These are phyloP conservation scores for Dasyurus viverrinus DNA, from an alignment of 2,113 vertebrate genomes.

Conservation along the genomic window DNA sequence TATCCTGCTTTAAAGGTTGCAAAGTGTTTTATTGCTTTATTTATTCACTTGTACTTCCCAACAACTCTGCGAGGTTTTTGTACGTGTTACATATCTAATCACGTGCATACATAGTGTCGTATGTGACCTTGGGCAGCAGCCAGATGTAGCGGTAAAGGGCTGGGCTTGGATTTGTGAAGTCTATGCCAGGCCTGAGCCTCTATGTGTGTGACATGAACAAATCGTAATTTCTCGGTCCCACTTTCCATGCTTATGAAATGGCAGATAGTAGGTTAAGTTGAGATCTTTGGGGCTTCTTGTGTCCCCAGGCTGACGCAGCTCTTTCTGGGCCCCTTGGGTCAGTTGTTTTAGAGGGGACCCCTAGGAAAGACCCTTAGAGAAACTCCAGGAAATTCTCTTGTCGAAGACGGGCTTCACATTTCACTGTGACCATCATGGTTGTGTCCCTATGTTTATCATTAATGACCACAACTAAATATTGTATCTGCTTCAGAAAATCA, in stretches of 20 bases:
- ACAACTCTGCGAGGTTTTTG: not conserved
- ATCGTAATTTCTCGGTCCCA: not conserved
- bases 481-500: slow-evolving; percentile 6
- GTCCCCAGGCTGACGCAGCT: not conserved
- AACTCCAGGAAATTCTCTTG: not conserved
- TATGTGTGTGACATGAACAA: not conserved
- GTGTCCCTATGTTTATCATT: not conserved
- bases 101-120: not conserved
- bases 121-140: not conserved
- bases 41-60: not conserved
- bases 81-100: too few species aligned
- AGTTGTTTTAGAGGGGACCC: not conserved
- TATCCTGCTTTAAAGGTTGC: not conserved
- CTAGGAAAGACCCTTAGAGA: not conserved
- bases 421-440: not conserved
- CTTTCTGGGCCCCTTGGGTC: not conserved
- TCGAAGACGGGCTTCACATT: too few species aligned
- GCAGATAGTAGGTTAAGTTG: not conserved
- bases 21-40: not conserved
- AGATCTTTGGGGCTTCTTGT: not conserved
- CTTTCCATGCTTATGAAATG: not conserved
- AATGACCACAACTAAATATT: not conserved
- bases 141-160: not conserved
- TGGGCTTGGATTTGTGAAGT: not conserved
- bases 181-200: not conserved